Evolutionary conservation across 2,797 vertebrate species (phyloP), one percentile per base, ranked within the genome.

Genomic region (Rachycentron canadum): DNA sequence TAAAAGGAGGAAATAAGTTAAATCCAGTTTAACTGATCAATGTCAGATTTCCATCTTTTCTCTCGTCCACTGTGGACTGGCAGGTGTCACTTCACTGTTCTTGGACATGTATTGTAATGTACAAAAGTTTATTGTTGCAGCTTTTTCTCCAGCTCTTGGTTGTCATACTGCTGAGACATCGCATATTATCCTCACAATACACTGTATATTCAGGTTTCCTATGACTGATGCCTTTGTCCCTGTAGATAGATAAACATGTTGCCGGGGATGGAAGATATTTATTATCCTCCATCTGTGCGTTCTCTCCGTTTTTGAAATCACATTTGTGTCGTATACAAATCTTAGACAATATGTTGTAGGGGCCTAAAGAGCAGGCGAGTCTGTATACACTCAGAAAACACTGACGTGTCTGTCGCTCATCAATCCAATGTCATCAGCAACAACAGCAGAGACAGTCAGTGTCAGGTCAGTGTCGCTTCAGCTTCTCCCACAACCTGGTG

Each of bases 281-380:
- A 76, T 79, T 41, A 12, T 55, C 58, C 67, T 68, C 79, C 80
- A 70, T 86, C 84, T 86, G 75, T 69, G 60, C 26, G 17, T 60
- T 62, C 32, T 79, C 60, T 38, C 34, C 52, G 16, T 61, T 26
- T 25, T 36, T 56, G 55, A 38, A 68, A 68, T 65, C 36, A 45
- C 41, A 72, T 47, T 41, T 25, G 21, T 76, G 57, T 61, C 47
- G 43, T 32, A 45, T 21, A 13, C 1, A 3, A 41, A 43, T 41
- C 36, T 59, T 56, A 41, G 53, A 50, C 62, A 76, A 49, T 68
- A 59, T 52, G 74, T 73, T 73, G 69, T 11, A 32, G 45, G 57
- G 43, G 38, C 62, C 32, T 58, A 26, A 28, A 19, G 19, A 60
- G 23, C 32, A 68, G 23, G 62, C 50, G 34, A 34, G 34, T 49